Base-by-base conservation (phyloP, 2,113 vertebrate genomes). In the Pagrus major region DNA sequence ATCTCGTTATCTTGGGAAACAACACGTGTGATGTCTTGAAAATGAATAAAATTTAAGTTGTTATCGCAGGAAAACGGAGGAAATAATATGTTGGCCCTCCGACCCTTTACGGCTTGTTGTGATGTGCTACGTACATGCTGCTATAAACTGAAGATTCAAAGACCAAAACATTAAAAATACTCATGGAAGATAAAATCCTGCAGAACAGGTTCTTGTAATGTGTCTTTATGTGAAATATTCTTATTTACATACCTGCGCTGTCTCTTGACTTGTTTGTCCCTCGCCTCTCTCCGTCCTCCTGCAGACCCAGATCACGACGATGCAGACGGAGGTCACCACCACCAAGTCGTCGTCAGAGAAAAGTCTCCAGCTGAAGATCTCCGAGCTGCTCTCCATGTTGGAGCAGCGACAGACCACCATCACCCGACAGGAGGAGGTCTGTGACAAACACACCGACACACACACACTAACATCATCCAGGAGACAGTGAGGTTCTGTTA, bases 401-500 rank as follows among this genome's bases (percentile, higher is more conserved):
- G 96, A 98, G 78, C 95, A 97, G 78, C 94, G 95, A 46, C 95
- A 99, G 58, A 92, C 91, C 23, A 88, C 91, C 86, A 97, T 99
- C 94, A 96, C 86, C 81, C 91, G 84, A 29, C 96, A 97, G 89
- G 95, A 97, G 83, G 96, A 98, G 96, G 98, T 92, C 60, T 52
- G 67, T 2, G 18, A 16, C 46, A n/a, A 56, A 33, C 52, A 59
- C 72, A 63, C 12, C 23, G 7, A 12, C 35, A 58, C 44, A n/a
- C n/a, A n/a, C n/a, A n/a, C n/a, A n/a, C n/a, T n/a, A n/a, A n/a
- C n/a, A n/a, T n/a, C n/a, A n/a, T n/a, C n/a, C n/a, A n/a, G n/a
- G n/a, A n/a, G n/a, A n/a, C n/a, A n/a, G n/a, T n/a, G n/a, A n/a
- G n/a, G n/a, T n/a, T n/a, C n/a, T n/a, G n/a, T n/a, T n/a, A n/a